These are phyloP conservation scores for Coptotermes formosanus DNA, from an alignment of 1,140 invertebrate species.

Conservation along the genomic window DNA sequence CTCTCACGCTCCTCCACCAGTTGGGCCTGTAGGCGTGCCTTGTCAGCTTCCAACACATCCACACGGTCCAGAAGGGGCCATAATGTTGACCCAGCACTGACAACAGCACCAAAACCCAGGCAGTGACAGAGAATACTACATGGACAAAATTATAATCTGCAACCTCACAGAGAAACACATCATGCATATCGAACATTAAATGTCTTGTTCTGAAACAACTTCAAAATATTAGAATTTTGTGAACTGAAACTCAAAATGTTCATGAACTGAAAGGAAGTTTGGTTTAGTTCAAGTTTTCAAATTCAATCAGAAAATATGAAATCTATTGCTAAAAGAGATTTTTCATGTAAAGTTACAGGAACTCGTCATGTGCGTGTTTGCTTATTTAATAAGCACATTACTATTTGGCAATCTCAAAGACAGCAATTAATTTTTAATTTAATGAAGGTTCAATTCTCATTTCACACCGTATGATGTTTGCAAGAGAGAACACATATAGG, in stretches of 20 bases:
- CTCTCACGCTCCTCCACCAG: constrained; percentile 43
- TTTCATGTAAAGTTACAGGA: too few relatives aligned
- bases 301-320: too few relatives aligned
- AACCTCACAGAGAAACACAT: neutral
- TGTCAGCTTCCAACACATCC: constrained; percentile 46
- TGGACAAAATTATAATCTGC: neutral
- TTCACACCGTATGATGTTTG: too few relatives aligned
- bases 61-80: constrained; percentile 44
- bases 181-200: neutral
- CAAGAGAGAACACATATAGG: too few relatives aligned
- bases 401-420: too few relatives aligned
- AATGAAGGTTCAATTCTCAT: too few relatives aligned
- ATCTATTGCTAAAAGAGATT: too few relatives aligned
- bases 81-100: constrained; percentile 31
- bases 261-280: too few relatives aligned
- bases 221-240: neutral
- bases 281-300: too few relatives aligned
- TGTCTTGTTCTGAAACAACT: neutral
- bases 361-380: too few relatives aligned
- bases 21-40: constrained; percentile 47
- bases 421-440: too few relatives aligned
- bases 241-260: neutral
- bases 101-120: neutral
- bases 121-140: neutral
- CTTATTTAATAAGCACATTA: too few relatives aligned